Evolutionary conservation across 2,797 vertebrate genomes (phyloP).

Genomic region (Melopsittacus undulatus): DNA sequence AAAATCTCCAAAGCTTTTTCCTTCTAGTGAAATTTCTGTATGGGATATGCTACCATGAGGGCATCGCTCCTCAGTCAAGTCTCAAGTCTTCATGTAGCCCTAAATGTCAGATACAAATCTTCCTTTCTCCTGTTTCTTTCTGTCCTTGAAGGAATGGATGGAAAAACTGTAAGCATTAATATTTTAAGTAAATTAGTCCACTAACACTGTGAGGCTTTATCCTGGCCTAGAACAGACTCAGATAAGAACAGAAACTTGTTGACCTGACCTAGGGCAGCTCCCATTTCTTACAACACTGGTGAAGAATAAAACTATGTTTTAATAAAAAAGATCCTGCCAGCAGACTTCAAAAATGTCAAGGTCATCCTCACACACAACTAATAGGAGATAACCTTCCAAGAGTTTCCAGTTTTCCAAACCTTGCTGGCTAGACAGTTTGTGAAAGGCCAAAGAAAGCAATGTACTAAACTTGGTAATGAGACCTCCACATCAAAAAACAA

Average conservation of each 20-base stretch:
- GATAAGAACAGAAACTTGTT: not conserved
- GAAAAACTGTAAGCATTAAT: not conserved
- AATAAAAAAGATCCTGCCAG: not conserved
- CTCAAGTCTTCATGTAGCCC: not conserved
- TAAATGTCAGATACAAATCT: not conserved
- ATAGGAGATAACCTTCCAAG: not conserved
- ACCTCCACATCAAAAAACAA: not conserved
- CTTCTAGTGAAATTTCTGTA: not conserved
- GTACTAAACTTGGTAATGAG: not conserved
- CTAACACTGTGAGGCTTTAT: not conserved
- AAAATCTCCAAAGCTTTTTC: not conserved
- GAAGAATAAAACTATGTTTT: not conserved
- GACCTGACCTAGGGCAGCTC: not conserved
- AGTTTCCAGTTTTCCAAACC: not conserved
- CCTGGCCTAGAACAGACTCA: not conserved
- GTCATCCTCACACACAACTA: not conserved
- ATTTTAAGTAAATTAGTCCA: not conserved
- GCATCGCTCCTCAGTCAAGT: not conserved
- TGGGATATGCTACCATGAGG: not conserved
- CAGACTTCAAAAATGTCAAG: not conserved
- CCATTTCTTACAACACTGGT: not conserved
- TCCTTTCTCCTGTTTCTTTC: not conserved
- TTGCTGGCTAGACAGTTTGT: not conserved
- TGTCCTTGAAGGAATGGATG: not conserved
- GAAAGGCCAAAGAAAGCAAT: not conserved